These are phyloP conservation scores for Eustalomyia histrio DNA, from an alignment of 2,888 invertebrate genomes.

Conservation along the genomic window DNA sequence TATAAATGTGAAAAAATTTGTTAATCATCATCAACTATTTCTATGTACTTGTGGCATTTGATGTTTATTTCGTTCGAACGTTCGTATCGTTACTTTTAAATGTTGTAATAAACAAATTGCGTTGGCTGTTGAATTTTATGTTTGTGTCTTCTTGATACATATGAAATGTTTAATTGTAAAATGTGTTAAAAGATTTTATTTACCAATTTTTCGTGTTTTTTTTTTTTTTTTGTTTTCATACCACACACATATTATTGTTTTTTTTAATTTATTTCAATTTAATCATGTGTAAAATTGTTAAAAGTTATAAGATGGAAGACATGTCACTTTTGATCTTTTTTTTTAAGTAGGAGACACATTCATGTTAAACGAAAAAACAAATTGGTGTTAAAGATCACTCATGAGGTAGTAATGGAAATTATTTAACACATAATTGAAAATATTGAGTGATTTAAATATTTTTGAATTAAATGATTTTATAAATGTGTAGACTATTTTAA, in stretches of 20 bases:
- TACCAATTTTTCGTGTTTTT: slow-evolving; percentile 38
- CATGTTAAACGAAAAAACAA: slow-evolving; percentile 38
- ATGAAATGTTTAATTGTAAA: slow-evolving; percentile 61
- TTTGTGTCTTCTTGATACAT: slow-evolving; percentile 47
- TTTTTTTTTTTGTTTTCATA: slow-evolving; percentile 19
- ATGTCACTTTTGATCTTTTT: slow-evolving; percentile 27
- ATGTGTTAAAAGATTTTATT: slow-evolving; percentile 57
- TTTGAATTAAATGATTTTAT: background rate
- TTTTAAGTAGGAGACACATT: slow-evolving; percentile 13
- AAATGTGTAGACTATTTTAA: too few relatives aligned
- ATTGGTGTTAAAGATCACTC: slow-evolving; percentile 58
- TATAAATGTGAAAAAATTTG: background rate
- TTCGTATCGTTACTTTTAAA: slow-evolving; percentile 31
- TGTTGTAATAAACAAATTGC: slow-evolving; percentile 58
- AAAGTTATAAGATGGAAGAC: slow-evolving; percentile 29
- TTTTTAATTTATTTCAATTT: slow-evolving; percentile 52
- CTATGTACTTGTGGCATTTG: slow-evolving; percentile 55
- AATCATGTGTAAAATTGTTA: slow-evolving; percentile 63
- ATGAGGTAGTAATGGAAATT: background rate
- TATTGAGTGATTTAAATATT: background rate
- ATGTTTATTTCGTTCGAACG: slow-evolving; percentile 26
- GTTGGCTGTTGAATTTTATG: slow-evolving; percentile 50
- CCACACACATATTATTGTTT: slow-evolving; percentile 51
- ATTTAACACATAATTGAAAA: background rate
- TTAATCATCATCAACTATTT: slow-evolving; percentile 37